Conservation (phyloP, 1,140 invertebrate species). For the Heliconius himera region DNA sequence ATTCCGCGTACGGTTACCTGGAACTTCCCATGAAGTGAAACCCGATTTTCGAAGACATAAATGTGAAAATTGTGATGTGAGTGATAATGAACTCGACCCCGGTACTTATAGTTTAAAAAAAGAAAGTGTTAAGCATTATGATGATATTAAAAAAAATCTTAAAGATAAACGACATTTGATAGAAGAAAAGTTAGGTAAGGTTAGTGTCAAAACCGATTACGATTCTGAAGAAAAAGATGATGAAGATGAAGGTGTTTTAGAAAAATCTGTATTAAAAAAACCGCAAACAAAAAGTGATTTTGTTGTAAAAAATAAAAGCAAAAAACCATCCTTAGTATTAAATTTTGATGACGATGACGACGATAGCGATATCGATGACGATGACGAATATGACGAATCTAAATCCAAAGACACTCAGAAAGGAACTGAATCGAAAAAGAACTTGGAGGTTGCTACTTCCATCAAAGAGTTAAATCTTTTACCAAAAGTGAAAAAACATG, state of each 20-base stretch:
- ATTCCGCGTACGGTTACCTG: slow-evolving; percentile 75
- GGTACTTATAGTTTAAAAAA: slow-evolving; percentile 63
- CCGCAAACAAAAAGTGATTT: slow-evolving; percentile 16
- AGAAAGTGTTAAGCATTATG: slow-evolving; percentile 62
- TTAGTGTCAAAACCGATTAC: slow-evolving; percentile 22
- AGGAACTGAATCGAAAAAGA: slow-evolving; percentile 29
- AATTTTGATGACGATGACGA: slow-evolving; percentile 40
- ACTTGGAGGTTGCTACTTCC: slow-evolving; percentile 13
- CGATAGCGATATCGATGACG: slow-evolving; percentile 33
- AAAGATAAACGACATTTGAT: slow-evolving; percentile 37
- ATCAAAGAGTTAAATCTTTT: slow-evolving; percentile 15
- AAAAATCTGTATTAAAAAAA: slow-evolving; percentile 24
- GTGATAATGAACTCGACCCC: slow-evolving; percentile 59
- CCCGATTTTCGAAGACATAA: slow-evolving; percentile 59
- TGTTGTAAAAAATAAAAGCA: slow-evolving; percentile 28
- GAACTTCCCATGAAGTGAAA: slow-evolving; percentile 54
- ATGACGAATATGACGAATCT: slow-evolving; percentile 31
- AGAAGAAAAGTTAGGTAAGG: slow-evolving; percentile 39
- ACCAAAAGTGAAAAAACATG: slow-evolving; percentile 29
- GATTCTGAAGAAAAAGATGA: slow-evolving; percentile 21
- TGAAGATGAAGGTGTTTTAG: slow-evolving; percentile 25
- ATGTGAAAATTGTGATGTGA: slow-evolving; percentile 73
- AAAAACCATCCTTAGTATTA: slow-evolving; percentile 35
- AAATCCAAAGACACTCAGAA: slow-evolving; percentile 23
- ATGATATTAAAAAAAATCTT: slow-evolving; percentile 60